Evolutionary conservation across 1,140 invertebrate genomes (phyloP), one percentile per base, ranked within the genome.

Genomic region (Philotrypesis tridentata): DNA sequence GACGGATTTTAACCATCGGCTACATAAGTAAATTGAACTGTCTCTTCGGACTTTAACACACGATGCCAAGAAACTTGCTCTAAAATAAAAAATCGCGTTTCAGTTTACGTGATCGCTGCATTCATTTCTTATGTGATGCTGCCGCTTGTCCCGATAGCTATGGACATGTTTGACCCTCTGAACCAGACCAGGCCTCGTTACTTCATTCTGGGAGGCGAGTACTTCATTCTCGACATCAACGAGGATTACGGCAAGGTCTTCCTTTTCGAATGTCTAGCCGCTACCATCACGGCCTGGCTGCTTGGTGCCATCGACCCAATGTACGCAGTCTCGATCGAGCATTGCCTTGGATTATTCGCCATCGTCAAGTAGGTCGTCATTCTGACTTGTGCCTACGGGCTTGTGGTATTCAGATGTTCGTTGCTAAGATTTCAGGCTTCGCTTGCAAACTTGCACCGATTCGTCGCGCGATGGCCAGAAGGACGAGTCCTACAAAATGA

Each of bases 271-370:
- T 27, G 5, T 14, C 29, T 60, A 8, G 27, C 55, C 14, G 8
- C 8, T 23, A 17, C 25, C 25, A 25, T 61, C 23, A 31, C 73
- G 23, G 73, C 33, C 4, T 17, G 23, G 5, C 25, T 75, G 17
- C 12, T 75, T 17, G 25, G 4, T 5, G 21, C 73, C 14, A 7
- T 55, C 12, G 73, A 75, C 73, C 17, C 48, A 2, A 61, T 37
- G 55, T 75, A 61, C 29, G 73, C 55, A 9, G 73, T 29, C 1
- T 75, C 43, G 0, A 27, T 75, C 55, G 48, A 75, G 14, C 73
- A 75, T 23, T 75, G 73, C 29, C 73, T 75, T 21, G 73, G 43
- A 60, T 61, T 75, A 17, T 61, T 75, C 8, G 43, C 73, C 17
- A 75, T 75, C 11, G 27, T 75, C 55, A 75, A 61, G 73, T 75